Conservation (phyloP, 2,113 vertebrate species). For the Meleagris gallopavo region DNA sequence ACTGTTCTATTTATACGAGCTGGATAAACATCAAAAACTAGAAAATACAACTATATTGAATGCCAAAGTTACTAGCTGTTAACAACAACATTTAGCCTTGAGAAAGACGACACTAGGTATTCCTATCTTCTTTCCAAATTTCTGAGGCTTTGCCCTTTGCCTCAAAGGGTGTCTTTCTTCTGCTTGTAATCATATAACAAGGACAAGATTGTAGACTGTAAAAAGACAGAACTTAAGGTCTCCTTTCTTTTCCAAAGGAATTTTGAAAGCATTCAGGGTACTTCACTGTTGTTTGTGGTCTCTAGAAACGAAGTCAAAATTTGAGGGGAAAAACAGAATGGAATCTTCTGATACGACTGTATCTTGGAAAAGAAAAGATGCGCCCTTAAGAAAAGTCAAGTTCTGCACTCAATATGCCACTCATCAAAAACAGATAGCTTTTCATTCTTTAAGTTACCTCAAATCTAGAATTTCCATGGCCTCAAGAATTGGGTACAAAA, state of each 20-base stretch:
- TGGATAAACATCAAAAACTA: neutral
- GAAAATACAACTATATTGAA: neutral
- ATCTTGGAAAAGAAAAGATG: neutral
- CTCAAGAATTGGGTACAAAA: neutral
- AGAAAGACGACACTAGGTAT: neutral
- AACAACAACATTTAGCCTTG: neutral
- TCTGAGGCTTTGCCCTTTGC: neutral
- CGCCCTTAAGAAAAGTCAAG: neutral
- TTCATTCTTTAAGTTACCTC: neutral
- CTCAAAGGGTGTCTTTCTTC: neutral
- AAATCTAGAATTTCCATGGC: fast-evolving
- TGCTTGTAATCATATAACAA: neutral
- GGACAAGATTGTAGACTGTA: neutral
- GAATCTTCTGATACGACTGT: neutral
- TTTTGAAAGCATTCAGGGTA: neutral
- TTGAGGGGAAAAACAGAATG: neutral
- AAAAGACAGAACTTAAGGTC: neutral
- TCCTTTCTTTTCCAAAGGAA: neutral
- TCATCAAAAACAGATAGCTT: neutral
- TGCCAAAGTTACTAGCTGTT: neutral
- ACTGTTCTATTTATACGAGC: neutral
- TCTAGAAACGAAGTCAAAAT: neutral
- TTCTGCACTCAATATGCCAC: neutral
- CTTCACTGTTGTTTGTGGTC: neutral
- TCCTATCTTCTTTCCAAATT: neutral